Evolutionary conservation across 2,888 invertebrate species (phyloP).

Genomic region (Xestia ashworthii): DNA sequence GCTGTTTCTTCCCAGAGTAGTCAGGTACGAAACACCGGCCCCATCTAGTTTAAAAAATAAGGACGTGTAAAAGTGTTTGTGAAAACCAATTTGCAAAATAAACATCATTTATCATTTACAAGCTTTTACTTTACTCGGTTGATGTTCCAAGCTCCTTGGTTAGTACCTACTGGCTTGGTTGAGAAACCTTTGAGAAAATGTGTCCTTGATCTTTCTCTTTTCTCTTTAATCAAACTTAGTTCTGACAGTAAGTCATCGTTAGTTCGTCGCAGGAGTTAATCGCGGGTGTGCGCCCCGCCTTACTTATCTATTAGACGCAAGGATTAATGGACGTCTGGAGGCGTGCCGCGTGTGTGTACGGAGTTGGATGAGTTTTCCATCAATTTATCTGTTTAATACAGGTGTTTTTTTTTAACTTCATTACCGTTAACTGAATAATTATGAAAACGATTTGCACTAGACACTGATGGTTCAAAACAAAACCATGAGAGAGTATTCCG

Average conservation of each 20-base stretch:
- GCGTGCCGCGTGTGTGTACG: constrained; percentile 29
- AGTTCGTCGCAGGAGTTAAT: constrained; percentile 43
- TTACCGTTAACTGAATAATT: neutral
- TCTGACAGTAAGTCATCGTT: constrained; percentile 48
- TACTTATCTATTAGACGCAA: constrained; percentile 55
- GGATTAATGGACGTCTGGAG: constrained; percentile 57
- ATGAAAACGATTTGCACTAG: neutral
- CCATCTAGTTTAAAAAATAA: no score
- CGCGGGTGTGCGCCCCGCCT: constrained; percentile 37
- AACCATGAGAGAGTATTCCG: neutral
- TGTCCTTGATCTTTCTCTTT: constrained; percentile 28
- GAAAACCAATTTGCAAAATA: no score
- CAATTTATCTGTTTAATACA: neutral
- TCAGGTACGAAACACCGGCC: no score
- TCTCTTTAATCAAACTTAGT: constrained; percentile 44
- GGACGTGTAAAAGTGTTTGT: no score
- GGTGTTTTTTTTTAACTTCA: neutral
- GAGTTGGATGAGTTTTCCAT: neutral
- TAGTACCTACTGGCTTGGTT: neutral
- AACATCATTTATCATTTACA: no score
- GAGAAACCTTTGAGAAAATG: neutral
- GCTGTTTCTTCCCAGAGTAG: no score
- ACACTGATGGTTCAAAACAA: neutral
- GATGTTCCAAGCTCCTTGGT: neutral
- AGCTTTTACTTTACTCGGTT: neutral